phyloP scores from a whole-genome alignment of 2,113 vertebrate genomes.

The Grallaria varia region DNA sequence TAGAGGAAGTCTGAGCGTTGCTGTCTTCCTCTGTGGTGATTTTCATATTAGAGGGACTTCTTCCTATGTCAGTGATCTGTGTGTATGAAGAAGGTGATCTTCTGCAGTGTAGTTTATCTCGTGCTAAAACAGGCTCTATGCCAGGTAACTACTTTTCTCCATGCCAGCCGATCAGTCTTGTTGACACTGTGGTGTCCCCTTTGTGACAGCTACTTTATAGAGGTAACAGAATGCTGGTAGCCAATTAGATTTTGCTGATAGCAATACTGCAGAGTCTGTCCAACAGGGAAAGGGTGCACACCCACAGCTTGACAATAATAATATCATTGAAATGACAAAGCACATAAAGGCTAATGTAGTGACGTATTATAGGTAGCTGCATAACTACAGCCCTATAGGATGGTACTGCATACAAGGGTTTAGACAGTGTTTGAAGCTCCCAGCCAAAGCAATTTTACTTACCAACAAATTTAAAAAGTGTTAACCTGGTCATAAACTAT shows the following conservation, averaged over 20 bases:
- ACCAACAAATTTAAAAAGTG: not conserved
- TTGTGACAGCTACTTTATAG: not conserved
- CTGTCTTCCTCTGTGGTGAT: not conserved
- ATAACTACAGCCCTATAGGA: not conserved
- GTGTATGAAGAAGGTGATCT: not conserved
- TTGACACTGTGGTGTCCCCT: not conserved
- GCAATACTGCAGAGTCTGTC: not conserved
- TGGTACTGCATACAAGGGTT: not conserved
- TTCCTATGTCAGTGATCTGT: not conserved
- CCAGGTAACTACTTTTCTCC: not conserved
- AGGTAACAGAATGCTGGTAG: not conserved
- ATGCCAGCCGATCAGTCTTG: not conserved
- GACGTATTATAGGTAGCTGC: not conserved
- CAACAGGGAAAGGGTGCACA: not conserved
- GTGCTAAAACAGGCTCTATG: not conserved
- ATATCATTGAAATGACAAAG: not conserved
- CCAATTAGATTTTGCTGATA: not conserved
- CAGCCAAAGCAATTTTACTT: not conserved
- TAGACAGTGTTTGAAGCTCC: not conserved
- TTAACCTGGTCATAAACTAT: not conserved
- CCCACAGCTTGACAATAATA: not conserved
- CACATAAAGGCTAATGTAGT: not conserved
- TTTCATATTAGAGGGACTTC: not conserved
- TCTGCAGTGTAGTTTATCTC: constrained; percentile 20
- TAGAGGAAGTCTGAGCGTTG: not conserved